Evolutionary conservation across 2,113 vertebrate species (phyloP).

Genomic region (Amphiprion ocellaris): DNA sequence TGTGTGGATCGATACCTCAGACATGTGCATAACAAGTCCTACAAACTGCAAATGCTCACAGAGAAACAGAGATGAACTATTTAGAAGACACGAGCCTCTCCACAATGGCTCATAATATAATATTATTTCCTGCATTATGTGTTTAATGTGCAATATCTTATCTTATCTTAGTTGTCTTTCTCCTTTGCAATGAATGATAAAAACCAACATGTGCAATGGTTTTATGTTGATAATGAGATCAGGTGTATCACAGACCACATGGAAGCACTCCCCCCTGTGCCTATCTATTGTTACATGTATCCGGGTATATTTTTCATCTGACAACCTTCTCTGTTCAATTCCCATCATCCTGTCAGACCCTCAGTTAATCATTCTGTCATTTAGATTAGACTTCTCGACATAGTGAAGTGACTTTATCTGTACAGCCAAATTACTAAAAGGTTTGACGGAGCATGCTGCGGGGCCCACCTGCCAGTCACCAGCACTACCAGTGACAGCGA

Average conservation of each 20-base stretch:
- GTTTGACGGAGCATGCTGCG: constrained; percentile 14
- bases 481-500: constrained; percentile 37
- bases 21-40: constrained; percentile 4
- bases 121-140: too few relatives aligned
- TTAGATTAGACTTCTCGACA: constrained; percentile 38
- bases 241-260: not conserved
- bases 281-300: constrained; percentile 29
- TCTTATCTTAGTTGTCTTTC: too few relatives aligned
- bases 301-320: not conserved
- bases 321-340: constrained; percentile 2
- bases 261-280: constrained; percentile 6
- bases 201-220: constrained; percentile 7
- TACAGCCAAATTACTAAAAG: constrained; percentile 21
- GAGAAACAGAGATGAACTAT: not conserved
- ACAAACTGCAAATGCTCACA: constrained; percentile 4
- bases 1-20: constrained; percentile 10
- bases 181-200: constrained; percentile 41
- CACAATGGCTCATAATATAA: constrained; percentile 22
- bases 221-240: constrained; percentile 18
- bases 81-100: not conserved
- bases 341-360: constrained; percentile 6
- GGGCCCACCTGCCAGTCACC: constrained; percentile 45
- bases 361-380: constrained; percentile 12
- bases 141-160: too few relatives aligned
- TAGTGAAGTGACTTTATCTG: constrained; percentile 33